phyloP scores from a whole-genome alignment of 2,888 invertebrate species.

The Biston stratarius region DNA sequence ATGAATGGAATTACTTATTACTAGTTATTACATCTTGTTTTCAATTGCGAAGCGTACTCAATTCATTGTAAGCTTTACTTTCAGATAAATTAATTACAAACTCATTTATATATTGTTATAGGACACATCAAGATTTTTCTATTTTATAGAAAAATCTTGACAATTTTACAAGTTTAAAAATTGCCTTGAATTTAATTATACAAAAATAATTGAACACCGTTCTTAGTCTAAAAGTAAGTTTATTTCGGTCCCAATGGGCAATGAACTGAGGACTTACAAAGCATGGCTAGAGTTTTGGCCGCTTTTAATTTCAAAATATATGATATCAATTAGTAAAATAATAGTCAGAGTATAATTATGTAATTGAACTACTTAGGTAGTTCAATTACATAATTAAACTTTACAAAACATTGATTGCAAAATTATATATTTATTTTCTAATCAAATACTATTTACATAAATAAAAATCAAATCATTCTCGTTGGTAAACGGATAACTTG shows the following conservation, averaged over 20 bases:
- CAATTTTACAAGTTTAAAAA: slow-evolving; percentile 5
- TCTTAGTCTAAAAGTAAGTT: slow-evolving; percentile 13
- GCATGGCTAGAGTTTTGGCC: not conserved
- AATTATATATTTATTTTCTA: too few species aligned
- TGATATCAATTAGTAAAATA: not conserved
- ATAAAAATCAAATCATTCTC: too few species aligned
- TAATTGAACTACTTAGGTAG: not conserved
- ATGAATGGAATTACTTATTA: too few species aligned
- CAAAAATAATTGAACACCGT: slow-evolving; percentile 17
- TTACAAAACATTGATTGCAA: too few species aligned
- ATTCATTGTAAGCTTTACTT: too few species aligned
- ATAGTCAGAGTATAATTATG: not conserved
- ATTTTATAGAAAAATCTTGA: slow-evolving; percentile 3
- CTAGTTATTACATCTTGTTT: too few species aligned
- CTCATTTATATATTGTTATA: too few species aligned
- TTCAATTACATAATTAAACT: too few species aligned
- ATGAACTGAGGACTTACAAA: slow-evolving; percentile 5
- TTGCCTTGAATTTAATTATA: slow-evolving; percentile 16
- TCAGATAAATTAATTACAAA: too few species aligned
- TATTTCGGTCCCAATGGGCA: slow-evolving; percentile 9
- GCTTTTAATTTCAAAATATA: not conserved
- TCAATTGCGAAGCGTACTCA: too few species aligned
- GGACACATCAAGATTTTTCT: not conserved
- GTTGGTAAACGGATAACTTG: too few species aligned
- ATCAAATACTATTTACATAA: too few species aligned